These are phyloP conservation scores for Sarotherodon lohbergeri DNA, from an alignment of 2,113 vertebrate species.

Conservation along the genomic window DNA sequence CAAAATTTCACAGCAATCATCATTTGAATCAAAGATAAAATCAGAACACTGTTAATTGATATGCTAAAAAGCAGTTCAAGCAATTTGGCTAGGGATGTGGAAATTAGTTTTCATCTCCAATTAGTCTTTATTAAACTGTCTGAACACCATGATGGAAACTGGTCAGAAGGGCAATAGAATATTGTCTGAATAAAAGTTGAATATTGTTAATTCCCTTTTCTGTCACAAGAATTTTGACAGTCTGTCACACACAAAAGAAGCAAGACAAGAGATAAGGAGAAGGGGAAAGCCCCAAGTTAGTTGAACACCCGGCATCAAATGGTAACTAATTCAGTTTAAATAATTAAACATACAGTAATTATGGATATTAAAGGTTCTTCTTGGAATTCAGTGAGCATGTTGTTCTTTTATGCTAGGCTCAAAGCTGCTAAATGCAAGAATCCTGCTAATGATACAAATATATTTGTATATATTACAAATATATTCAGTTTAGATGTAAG, in stretches of 20 bases:
- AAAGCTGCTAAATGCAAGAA: neutral
- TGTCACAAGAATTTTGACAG: neutral
- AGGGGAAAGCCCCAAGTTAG: neutral
- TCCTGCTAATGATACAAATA: neutral
- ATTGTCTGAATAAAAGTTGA: neutral
- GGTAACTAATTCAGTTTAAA: neutral
- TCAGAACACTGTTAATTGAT: conserved; percentile 4
- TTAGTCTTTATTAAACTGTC: neutral
- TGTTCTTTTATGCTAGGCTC: neutral
- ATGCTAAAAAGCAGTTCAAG: neutral
- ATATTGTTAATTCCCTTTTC: neutral
- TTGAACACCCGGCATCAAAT: neutral
- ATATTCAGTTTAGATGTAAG: neutral
- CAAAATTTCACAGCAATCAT: neutral
- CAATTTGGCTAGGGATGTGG: neutral
- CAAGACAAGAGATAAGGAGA: neutral
- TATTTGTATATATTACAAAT: neutral
- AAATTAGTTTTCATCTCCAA: neutral
- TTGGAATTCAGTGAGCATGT: neutral
- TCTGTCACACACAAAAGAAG: neutral
- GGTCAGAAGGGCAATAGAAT: neutral
- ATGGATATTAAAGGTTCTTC: neutral
- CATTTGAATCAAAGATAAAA: neutral
- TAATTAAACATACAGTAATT: neutral
- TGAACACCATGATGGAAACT: neutral